Evolutionary conservation across 2,797 vertebrate species (phyloP).

Genomic region (Megalops cyprinoides): DNA sequence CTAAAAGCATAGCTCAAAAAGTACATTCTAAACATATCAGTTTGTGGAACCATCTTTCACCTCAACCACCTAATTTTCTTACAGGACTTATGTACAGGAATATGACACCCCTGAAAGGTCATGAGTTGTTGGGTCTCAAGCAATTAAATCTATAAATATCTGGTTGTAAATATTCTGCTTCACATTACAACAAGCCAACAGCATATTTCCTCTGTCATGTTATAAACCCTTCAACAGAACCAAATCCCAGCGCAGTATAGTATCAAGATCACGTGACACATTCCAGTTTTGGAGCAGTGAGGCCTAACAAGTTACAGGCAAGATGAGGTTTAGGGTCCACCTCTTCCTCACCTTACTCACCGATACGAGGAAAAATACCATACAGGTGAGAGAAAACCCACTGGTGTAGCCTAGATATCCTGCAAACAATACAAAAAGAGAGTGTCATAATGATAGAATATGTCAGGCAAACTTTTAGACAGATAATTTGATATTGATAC

Average conservation of each 20-base stretch:
- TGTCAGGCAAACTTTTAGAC: neutral
- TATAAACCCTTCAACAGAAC: neutral
- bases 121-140: neutral
- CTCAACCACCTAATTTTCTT: too few species aligned
- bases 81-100: neutral
- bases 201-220: neutral
- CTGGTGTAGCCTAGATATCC: conserved; percentile 96
- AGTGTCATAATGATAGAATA: neutral
- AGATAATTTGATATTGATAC: neutral
- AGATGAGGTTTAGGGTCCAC: neutral
- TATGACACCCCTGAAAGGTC: neutral
- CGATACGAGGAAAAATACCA: conserved; percentile 94
- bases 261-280: neutral
- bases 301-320: neutral
- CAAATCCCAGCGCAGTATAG: neutral
- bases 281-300: neutral
- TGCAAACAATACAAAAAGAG: conserved; percentile 53
- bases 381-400: conserved; percentile 93
- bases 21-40: too few species aligned
- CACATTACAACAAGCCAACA: neutral
- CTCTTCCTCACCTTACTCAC: conserved; percentile 73
- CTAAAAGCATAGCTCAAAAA: too few species aligned
- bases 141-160: neutral
- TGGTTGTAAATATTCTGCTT: conserved; percentile 1
- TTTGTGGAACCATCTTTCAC: neutral